Evolutionary conservation across 2,888 invertebrate genomes (phyloP).

Genomic region (Drosophila helvetica): DNA sequence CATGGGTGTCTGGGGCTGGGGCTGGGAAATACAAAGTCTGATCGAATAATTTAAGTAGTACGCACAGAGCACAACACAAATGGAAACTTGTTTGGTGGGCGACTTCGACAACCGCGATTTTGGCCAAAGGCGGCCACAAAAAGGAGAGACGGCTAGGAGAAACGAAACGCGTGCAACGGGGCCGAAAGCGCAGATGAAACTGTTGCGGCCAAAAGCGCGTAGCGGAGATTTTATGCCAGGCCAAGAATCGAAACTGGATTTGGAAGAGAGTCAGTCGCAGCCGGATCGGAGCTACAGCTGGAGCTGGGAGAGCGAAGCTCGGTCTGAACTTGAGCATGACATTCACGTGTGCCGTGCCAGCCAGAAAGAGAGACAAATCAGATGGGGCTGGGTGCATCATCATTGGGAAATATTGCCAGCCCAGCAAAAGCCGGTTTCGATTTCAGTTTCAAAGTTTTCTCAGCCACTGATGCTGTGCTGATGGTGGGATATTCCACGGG

Average conservation of each 20-base stretch:
- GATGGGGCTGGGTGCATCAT: conserved; percentile 45
- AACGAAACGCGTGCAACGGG: conserved; percentile 55
- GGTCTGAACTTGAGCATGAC: conserved; percentile 70
- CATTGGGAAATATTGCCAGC: conserved; percentile 65
- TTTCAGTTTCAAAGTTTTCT: conserved; percentile 39
- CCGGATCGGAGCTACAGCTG: conserved; percentile 9
- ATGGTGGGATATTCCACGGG: background rate
- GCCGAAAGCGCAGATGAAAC: conserved; percentile 71
- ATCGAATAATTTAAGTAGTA: conserved; percentile 62
- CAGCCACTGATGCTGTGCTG: conserved; percentile 33
- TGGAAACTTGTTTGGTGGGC: conserved; percentile 60
- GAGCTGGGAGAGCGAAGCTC: conserved; percentile 1
- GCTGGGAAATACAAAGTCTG: conserved; percentile 43
- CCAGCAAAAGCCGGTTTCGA: conserved; percentile 68
- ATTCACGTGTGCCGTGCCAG: conserved; percentile 58
- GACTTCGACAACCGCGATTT: conserved; percentile 5
- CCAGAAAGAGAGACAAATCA: conserved; percentile 16
- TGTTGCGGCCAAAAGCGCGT: conserved; percentile 68
- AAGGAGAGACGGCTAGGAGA: conserved; percentile 15
- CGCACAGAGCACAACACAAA: conserved; percentile 55
- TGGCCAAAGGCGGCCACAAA: conserved; percentile 11
- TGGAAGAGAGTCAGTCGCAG: conserved; percentile 41
- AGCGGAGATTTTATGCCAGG: conserved; percentile 68
- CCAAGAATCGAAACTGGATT: conserved; percentile 73
- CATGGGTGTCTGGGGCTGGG: background rate